Percentiles rank a stretch among this genome's conserved stretches.
phyloP scores from a whole-genome alignment of 2,888 invertebrate genomes.

The Sinotaia quadrata region DNA sequence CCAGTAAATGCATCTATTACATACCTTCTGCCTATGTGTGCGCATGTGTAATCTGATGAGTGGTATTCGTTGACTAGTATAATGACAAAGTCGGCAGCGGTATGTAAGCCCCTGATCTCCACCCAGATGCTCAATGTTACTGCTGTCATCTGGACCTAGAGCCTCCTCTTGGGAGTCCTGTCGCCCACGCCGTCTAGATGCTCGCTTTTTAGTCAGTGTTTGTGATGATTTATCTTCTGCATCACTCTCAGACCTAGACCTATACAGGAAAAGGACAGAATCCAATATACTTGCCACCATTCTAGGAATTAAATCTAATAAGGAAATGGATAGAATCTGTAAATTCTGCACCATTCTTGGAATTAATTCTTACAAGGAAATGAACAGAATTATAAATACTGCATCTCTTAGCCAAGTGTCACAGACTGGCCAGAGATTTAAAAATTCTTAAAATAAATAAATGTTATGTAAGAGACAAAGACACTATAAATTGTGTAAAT shows the following conservation, averaged over 20 bases:
- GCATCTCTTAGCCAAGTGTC: too few species aligned
- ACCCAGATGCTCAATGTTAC: constrained; percentile 60
- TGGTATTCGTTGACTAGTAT: constrained; percentile 56
- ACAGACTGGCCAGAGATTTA: too few species aligned
- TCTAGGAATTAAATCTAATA: too few species aligned
- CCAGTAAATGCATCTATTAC: too few species aligned
- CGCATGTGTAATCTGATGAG: constrained; percentile 66
- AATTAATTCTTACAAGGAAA: too few species aligned
- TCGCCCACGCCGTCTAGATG: constrained; percentile 29
- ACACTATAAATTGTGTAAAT: too few species aligned
- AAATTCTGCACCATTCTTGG: too few species aligned
- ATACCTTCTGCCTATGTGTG: constrained; percentile 60
- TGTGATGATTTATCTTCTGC: constrained; percentile 37
- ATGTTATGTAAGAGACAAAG: too few species aligned
- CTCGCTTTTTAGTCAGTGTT: constrained; percentile 8
- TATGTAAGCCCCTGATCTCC: constrained; percentile 50
- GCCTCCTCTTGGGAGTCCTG: constrained; percentile 44
- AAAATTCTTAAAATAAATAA: too few species aligned
- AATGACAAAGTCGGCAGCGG: constrained; percentile 69
- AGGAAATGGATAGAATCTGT: too few species aligned
- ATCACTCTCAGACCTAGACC: constrained; percentile 53
- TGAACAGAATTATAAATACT: too few species aligned
- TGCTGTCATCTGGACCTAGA: constrained; percentile 47
- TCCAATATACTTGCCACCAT: too few species aligned
- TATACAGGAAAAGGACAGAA: neutral